phyloP scores from a whole-genome alignment of 2,797 vertebrate species.

The Babyrousa celebensis region DNA sequence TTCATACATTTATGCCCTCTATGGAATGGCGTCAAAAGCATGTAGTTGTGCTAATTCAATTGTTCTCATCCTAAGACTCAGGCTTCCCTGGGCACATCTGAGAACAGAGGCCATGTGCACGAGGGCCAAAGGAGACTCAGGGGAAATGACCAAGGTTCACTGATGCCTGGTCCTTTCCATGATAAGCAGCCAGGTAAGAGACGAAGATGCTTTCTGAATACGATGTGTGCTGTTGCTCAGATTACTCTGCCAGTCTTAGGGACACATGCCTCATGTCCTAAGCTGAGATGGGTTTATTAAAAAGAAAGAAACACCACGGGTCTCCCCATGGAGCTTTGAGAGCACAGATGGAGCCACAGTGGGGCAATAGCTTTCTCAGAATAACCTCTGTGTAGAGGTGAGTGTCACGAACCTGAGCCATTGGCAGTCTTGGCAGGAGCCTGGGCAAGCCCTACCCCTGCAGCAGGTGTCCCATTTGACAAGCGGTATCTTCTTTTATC shows the following conservation, averaged over 20 bases:
- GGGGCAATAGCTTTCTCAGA: slow-evolving; percentile 73
- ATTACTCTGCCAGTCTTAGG: neutral
- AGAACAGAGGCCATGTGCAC: neutral
- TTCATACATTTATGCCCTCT: neutral
- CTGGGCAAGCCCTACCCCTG: no score
- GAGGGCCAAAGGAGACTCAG: neutral
- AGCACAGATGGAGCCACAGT: neutral
- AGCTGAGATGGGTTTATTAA: slow-evolving; percentile 56
- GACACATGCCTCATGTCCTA: neutral
- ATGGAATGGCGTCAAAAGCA: neutral
- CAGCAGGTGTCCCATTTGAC: neutral
- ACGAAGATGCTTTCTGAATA: neutral
- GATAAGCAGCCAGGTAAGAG: neutral
- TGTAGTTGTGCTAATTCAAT: neutral
- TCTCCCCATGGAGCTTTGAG: slow-evolving; percentile 52
- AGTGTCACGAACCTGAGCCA: slow-evolving; percentile 71
- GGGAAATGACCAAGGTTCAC: neutral
- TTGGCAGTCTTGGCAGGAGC: neutral
- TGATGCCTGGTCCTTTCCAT: neutral
- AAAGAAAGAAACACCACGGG: slow-evolving; percentile 58
- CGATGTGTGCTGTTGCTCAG: neutral
- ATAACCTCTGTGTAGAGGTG: slow-evolving; percentile 70
- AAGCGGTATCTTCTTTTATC: neutral
- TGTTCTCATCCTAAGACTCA: neutral
- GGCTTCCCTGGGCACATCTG: neutral